phyloP scores from a whole-genome alignment of 2,797 vertebrate genomes.

The Rhynchotus rufescens region DNA sequence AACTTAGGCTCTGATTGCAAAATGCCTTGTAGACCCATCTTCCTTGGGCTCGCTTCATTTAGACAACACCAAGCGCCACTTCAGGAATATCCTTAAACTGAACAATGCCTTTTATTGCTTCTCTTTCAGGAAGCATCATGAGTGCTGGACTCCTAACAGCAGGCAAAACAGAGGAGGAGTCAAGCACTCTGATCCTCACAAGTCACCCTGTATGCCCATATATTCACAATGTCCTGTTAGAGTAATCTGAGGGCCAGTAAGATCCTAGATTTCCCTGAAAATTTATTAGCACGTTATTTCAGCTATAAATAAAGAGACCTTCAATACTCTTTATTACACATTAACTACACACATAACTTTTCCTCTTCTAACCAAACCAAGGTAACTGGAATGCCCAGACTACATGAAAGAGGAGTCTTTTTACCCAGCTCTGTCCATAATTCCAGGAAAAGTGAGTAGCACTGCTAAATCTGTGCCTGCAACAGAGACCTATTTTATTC shows the following conservation, averaged over 20 bases:
- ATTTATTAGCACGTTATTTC: not conserved
- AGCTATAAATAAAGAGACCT: not conserved
- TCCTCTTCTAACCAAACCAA: not conserved
- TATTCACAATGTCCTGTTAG: not conserved
- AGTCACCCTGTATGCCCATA: not conserved
- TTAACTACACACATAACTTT: too few relatives aligned
- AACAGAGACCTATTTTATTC: not conserved
- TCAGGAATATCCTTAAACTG: conserved; percentile 30
- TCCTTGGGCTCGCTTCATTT: conserved; percentile 26
- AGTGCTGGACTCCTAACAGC: conserved; percentile 9
- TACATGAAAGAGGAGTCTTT: not conserved
- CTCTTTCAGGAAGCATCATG: not conserved
- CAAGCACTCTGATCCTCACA: not conserved
- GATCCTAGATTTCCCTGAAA: not conserved
- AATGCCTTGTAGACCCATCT: conserved; percentile 17
- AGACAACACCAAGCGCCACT: conserved; percentile 14
- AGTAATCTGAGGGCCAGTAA: not conserved
- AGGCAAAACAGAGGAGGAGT: not conserved
- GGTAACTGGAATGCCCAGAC: not conserved
- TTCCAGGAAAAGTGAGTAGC: not conserved
- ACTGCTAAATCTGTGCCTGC: not conserved
- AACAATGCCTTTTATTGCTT: conserved; percentile 7
- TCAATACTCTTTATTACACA: not conserved
- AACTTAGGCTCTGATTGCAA: conserved; percentile 18
- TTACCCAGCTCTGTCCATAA: not conserved